A percentile compares a stretch with the other conserved stretches of the same genome.
Evolutionary conservation across 2,888 invertebrate genomes (phyloP).

Genomic region (Tortricodes alternella): DNA sequence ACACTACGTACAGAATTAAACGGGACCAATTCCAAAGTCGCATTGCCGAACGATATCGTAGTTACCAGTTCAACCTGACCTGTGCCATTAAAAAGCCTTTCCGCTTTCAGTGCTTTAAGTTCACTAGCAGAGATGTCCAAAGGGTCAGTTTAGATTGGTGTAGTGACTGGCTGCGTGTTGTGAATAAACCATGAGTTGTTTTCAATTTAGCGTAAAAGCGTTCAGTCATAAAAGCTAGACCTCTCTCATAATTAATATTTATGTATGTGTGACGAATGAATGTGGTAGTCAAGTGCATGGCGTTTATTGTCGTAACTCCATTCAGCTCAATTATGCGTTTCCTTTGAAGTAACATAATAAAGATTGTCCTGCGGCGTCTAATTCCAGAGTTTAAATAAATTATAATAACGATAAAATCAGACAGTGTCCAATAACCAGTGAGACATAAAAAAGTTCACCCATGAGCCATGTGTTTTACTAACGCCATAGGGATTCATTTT

Average conservation of each 20-base stretch:
- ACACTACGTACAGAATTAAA: slow-evolving; percentile 52
- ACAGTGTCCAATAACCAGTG: slow-evolving; percentile 4
- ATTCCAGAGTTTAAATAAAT: slow-evolving; percentile 13
- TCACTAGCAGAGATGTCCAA: slow-evolving; percentile 47
- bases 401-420: slow-evolving; percentile 10
- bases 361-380: slow-evolving; percentile 1
- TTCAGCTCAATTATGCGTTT: slow-evolving; percentile 2
- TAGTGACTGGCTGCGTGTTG: slow-evolving; percentile 54
- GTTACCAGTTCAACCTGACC: slow-evolving; percentile 47
- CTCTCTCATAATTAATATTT: slow-evolving; percentile 70
- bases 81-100: slow-evolving; percentile 38
- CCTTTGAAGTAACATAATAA: not conserved
- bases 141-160: slow-evolving; percentile 56
- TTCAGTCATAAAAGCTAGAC: slow-evolving; percentile 71
- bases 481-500: too few relatives aligned
- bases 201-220: slow-evolving; percentile 81
- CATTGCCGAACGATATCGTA: slow-evolving; percentile 25
- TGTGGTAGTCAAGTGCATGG: slow-evolving; percentile 28
- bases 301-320: slow-evolving; percentile 9
- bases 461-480: too few relatives aligned
- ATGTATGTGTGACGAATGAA: slow-evolving; percentile 55
- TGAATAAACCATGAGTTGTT: slow-evolving; percentile 82
- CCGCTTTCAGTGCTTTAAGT: slow-evolving; percentile 26
- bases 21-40: slow-evolving; percentile 34
- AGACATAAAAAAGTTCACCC: too few relatives aligned